Base-by-base conservation (phyloP, 2,113 vertebrate genomes). In the Anarrhichthys ocellatus region DNA sequence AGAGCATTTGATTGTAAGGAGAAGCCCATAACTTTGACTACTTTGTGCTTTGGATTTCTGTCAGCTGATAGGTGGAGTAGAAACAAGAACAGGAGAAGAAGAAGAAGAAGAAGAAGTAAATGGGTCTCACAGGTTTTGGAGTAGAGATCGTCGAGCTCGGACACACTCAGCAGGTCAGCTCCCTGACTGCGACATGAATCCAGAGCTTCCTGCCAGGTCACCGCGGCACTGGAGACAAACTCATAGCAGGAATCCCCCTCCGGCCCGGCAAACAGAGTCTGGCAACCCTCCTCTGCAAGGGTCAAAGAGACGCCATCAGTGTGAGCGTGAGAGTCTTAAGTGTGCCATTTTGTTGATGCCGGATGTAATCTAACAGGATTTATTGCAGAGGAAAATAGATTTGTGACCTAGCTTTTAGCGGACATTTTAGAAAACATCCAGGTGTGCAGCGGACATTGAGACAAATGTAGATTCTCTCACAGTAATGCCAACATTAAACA, bases 131-230 rank as follows among this genome's bases (percentile, higher is more conserved):
- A n/a, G 42, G 87, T 87, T 58, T 61, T 34, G 76, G 92, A 93
- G 61, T 78, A 87, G 77, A 97, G 94, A 44, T 97, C 96, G 14
- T 90, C 81, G 4, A 83, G 81, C 76, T 62, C 90, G 2, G 92
- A 88, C 69, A 99, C 84, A 83, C 97, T 98, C 85, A 99, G 91
- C 85, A 99, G 95, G 87, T 98, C 96, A 36, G 96, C 97, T 42
- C 95, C 97, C 93, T 99, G 98, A 88, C 95, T 97, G 4, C 95
- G 96, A 91, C 98, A 99, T 0, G 97, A 97, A 85, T 97, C 76
- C 70, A 97, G 94, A 40, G 98, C 98, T 89, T 97, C 95, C 4
- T 97, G 96, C 98, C 98, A 99, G 77, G 96, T 94, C 84, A 99
- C 96, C 18, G 95, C 71, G 7, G 95, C 95, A 42, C 90, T 90